These are phyloP conservation scores for Fistularia tabacaria DNA, from an alignment of 2,797 vertebrate genomes.

Conservation along the genomic window DNA sequence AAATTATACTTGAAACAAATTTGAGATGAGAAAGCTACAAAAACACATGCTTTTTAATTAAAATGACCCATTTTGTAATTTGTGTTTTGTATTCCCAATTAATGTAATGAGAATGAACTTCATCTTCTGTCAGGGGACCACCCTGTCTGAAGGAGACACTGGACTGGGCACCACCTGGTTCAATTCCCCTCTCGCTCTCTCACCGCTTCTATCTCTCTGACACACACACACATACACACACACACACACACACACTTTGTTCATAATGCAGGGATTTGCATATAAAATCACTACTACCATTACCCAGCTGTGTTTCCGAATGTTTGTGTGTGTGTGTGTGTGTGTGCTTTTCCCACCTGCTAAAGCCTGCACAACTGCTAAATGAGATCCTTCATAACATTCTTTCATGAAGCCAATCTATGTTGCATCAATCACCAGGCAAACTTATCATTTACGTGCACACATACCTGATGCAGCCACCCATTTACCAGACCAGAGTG, in stretches of 20 bases:
- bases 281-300: conserved; percentile 13
- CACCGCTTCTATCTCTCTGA: not conserved
- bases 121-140: conserved; percentile 47
- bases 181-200: not conserved
- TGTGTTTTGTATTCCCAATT: conserved; percentile 32
- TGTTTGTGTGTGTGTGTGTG: conserved; percentile 2
- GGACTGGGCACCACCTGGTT: conserved; percentile 57
- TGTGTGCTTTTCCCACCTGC: conserved; percentile 23
- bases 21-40: too few relatives aligned
- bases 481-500: conserved; percentile 17
- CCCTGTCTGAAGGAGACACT: conserved; percentile 43
- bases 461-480: not conserved
- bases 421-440: too few relatives aligned
- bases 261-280: conserved; percentile 41
- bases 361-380: conserved; percentile 12
- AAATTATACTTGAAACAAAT: too few relatives aligned
- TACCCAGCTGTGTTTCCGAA: not conserved
- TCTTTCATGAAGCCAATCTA: conserved; percentile 8
- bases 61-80: conserved; percentile 2
- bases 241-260: conserved; percentile 33
- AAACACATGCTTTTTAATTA: not conserved
- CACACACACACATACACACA: conserved; percentile 12
- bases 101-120: conserved; percentile 57
- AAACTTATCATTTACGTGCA: too few relatives aligned
- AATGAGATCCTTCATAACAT: conserved; percentile 38